These are phyloP conservation scores for Macrobrachium rosenbergii DNA, from an alignment of 1,140 invertebrate genomes.

Conservation along the genomic window DNA sequence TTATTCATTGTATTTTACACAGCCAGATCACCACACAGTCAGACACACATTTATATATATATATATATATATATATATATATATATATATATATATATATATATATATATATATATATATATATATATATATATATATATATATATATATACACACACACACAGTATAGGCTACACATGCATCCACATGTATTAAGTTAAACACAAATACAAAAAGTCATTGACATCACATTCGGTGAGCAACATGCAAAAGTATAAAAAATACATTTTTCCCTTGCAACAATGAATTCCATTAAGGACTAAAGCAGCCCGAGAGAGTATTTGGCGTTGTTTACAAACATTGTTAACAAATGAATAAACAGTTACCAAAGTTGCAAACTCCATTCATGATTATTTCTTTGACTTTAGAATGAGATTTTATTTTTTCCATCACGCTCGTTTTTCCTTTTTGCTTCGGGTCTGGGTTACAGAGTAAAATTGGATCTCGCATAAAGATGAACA, in stretches of 20 bases:
- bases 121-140: conserved; percentile 35
- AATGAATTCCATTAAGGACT: background rate
- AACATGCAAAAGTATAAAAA: background rate
- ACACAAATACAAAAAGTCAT: too few relatives aligned
- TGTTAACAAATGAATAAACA: background rate
- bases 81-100: conserved; percentile 42
- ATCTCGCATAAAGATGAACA: too few relatives aligned
- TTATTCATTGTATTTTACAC: too few relatives aligned
- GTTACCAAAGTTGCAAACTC: background rate
- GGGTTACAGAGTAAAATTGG: too few relatives aligned
- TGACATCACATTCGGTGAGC: too few relatives aligned
- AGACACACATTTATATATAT: conserved; percentile 27
- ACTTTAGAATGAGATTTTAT: background rate
- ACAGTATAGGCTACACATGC: background rate
- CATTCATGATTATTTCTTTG: background rate
- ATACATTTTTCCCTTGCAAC: background rate
- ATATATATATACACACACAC: conserved; percentile 30
- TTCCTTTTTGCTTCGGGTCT: too few relatives aligned
- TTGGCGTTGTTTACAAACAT: background rate
- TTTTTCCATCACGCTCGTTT: too few relatives aligned
- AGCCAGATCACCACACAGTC: too few relatives aligned
- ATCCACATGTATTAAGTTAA: too few relatives aligned
- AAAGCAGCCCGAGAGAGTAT: background rate
- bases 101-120: conserved; percentile 38
- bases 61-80: conserved; percentile 40